Base-by-base conservation (phyloP, 2,113 vertebrate species). In the Sinocyclocheilus grahami region DNA sequence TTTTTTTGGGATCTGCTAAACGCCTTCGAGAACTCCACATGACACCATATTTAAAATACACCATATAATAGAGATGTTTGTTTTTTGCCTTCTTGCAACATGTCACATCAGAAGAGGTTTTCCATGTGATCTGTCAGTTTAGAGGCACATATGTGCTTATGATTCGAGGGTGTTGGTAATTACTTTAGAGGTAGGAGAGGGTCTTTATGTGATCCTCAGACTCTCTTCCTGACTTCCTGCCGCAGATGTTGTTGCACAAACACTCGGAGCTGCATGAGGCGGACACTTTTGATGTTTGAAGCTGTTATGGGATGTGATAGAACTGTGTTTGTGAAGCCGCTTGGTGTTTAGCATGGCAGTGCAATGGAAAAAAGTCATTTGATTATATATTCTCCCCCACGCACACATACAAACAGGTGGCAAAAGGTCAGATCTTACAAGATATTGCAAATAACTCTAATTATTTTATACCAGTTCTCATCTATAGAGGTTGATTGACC, bases 61-160 rank as follows among this genome's bases (percentile, higher is more conserved):
- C 33, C 67, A 71, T 37, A 69, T 18, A 27, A 18, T 24, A 33
- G 33, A 48, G 39, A 72, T 24, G 39, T 39, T 74, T 37, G 4
- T 37, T 37, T 37, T 37, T 37, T 37, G 37, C 37, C 37, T 37
- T 37, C 37, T 37, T 53, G 51, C 51, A 53, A 24, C 39, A 11
- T 82, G 85, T 63, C 85, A 74, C 20, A 39, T 86, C 79, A 83
- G n/a, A 9, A 62, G 22, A 71, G 5, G 24, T 82, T 65, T 82
- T 76, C 46, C 46, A 78, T 33, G n/a, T 42, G 10, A 78, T 83
- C 30, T 27, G 77, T 83, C 74, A 83, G 27, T 74, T 65, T 55
- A 77, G 60, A 3, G 14, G 75, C 33, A 46, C 55, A 39, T 42
- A 42, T 63, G 75, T 79, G 48, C 33, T 37, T 33, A 46, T 81